Conservation (phyloP, 2,797 vertebrate species). For the Aselliscus stoliczkanus region DNA sequence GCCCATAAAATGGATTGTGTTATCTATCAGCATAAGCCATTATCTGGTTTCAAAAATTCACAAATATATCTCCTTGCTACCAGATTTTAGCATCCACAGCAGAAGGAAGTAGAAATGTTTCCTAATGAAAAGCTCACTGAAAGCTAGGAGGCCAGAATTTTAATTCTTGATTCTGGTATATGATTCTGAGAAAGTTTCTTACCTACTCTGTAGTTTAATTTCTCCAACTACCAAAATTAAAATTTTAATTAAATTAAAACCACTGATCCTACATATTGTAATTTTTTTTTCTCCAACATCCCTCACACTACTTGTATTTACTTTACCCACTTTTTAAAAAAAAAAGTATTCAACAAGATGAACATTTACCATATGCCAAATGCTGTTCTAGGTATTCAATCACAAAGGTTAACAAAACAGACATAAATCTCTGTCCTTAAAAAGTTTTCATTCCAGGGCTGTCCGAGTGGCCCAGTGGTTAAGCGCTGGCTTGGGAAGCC, state of each 20-base stretch:
- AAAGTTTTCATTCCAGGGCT: too few relatives aligned
- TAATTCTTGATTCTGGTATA: slow-evolving; percentile 4
- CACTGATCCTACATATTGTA: not conserved
- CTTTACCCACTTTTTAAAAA: too few relatives aligned
- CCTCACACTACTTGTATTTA: not conserved
- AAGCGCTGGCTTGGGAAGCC: too few relatives aligned
- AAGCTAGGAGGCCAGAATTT: not conserved
- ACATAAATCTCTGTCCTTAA: not conserved
- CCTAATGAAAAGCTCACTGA: not conserved
- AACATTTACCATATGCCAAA: not conserved
- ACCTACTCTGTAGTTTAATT: slow-evolving; percentile 33
- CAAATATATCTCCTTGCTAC: not conserved
- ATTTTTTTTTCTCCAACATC: not conserved
- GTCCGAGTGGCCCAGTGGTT: too few relatives aligned
- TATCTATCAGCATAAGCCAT: not conserved
- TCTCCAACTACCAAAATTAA: slow-evolving; percentile 37
- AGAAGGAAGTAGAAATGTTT: not conserved
- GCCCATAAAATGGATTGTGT: not conserved
- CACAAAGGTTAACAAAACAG: not conserved
- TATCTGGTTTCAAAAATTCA: slow-evolving; percentile 43
- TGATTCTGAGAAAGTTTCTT: slow-evolving; percentile 12
- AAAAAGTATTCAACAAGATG: too few relatives aligned
- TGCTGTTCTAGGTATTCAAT: not conserved
- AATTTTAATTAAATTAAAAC: slow-evolving; percentile 27
- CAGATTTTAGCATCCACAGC: not conserved